Base-by-base conservation (phyloP, 2,888 invertebrate species). In the Selenia dentaria region DNA sequence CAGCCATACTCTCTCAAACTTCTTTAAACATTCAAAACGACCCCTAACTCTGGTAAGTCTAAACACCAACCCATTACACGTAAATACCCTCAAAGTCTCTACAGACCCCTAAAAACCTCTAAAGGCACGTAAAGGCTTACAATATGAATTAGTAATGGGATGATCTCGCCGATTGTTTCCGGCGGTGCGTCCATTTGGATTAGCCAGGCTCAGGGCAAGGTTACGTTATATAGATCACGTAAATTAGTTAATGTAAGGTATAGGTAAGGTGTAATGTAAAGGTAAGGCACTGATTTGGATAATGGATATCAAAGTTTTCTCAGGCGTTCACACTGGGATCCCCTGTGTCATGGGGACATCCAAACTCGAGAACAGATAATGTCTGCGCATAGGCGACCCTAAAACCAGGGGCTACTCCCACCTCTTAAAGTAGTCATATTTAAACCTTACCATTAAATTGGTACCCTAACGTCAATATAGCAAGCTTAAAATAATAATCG, bases 91-190 rank as follows among this genome's bases (percentile, higher is more conserved):
- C 31, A 10, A 31, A 25, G 6, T 10, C 9, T 6, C 25, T 25
- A 9, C 9, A 27, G 18, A 22, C 34, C 12, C 31, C 31, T 41
- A 25, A 44, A 32, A 9, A 24, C 12, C 28, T 31, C 12, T 20
- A 24, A 33, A 18, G 33, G 37, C 11, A 36, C 22, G 37, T 24
- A 24, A 29, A 26, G 36, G 39, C 29, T 37, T 34, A 22, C 10
- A 18, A 36, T 33, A 36, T 47, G 47, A 47, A 47, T 47, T 37
- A 41, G 32, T 47, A 37, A 47, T 41, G 24, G 2, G 18, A 35
- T 20, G 31, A 31, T 28, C 35, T 36, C 12, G 38, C 35, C 32
- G 36, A 47, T 20, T 22, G 20, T 26, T 41, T 41, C 35, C 45
- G 25, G 27, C 8, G 29, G 12, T 8, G 13, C 13, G 22, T 51